Evolutionary conservation across 2,888 invertebrate genomes (phyloP), one percentile per base, ranked within the genome.

Genomic region (Hyposoter dolosus): DNA sequence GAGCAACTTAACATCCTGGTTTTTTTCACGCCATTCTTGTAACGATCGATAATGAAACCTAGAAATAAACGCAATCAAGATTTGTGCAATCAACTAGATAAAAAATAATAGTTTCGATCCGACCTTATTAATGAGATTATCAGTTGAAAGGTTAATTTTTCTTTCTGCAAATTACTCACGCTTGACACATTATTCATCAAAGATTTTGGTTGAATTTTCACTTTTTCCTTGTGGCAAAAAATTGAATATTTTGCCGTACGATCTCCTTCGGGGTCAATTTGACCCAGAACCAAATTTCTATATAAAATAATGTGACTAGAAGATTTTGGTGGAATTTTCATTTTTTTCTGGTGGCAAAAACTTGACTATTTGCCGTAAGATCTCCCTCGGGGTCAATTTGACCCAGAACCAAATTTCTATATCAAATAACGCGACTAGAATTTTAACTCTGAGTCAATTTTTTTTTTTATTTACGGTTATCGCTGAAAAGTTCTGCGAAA

Each of bases 41-140:
- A 92, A 91, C 17, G 93, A 92, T 86, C 91, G 92, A 82, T 87
- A 92, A 78, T 94, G 93, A 83, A 92, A 93, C 84, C 94, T 93
- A 28, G 28, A 60, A 60, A 60, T 28, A 60, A 60, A 23, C 10
- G 5, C 5, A 15, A 60, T 60, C 19, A 68, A 43, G 19, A 19
- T 68, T 43, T 15, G 1, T 19, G 3, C 40, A 40, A 40, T 43
- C 19, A 19, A 40, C 12, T 23, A 68, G n/a, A 5, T 6, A 12
- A 45, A 4, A 15, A 28, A 56, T 40, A 23, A 56, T 23, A 23
- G 3, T 10, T 56, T 23, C 12, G 6, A n/a, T 50, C 17, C 47
- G 15, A 4, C 17, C 15, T 17, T 50, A 50, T 17, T 17, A 50
- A 50, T 50, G 17, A 50, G 47, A 50, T 50, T 23, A 19, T 28